Conservation (phyloP, 2,797 vertebrate species). For the Coilia nasus region DNA sequence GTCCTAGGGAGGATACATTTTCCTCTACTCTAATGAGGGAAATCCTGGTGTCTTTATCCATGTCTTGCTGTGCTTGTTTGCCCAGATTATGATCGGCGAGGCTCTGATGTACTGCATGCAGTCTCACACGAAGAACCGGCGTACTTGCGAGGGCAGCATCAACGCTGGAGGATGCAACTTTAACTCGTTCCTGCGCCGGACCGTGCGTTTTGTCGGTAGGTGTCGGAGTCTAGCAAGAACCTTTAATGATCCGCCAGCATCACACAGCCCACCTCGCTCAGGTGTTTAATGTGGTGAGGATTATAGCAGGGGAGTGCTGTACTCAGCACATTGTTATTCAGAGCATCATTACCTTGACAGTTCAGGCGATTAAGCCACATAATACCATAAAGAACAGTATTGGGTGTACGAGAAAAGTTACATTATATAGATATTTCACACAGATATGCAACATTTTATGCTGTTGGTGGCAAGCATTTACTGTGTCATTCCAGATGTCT, state of each 20-base stretch:
- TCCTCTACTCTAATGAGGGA: background rate
- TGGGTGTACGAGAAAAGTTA: too few species aligned
- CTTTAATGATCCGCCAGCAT: background rate
- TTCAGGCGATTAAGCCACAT: background rate
- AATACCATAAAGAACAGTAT: background rate
- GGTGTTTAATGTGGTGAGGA: background rate
- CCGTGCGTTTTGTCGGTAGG: constrained; percentile 94
- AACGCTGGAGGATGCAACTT: constrained; percentile 93
- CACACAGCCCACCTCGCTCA: background rate
- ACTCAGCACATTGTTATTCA: background rate
- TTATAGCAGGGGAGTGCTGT: background rate
- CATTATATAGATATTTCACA: too few species aligned
- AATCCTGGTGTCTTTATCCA: background rate
- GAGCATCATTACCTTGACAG: background rate
- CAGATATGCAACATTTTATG: too few species aligned
- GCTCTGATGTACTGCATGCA: constrained; percentile 91
- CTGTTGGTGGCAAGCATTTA: too few species aligned
- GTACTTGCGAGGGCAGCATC: constrained; percentile 87
- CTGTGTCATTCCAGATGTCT: background rate
- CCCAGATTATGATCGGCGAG: constrained; percentile 93
- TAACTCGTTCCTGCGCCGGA: constrained; percentile 93
- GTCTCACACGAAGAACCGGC: constrained; percentile 82
- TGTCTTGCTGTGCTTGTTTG: background rate
- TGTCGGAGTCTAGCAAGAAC: constrained; percentile 25
- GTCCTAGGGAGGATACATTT: background rate